Conservation (phyloP, 1,140 invertebrate species). For the Cotesia typhae region DNA sequence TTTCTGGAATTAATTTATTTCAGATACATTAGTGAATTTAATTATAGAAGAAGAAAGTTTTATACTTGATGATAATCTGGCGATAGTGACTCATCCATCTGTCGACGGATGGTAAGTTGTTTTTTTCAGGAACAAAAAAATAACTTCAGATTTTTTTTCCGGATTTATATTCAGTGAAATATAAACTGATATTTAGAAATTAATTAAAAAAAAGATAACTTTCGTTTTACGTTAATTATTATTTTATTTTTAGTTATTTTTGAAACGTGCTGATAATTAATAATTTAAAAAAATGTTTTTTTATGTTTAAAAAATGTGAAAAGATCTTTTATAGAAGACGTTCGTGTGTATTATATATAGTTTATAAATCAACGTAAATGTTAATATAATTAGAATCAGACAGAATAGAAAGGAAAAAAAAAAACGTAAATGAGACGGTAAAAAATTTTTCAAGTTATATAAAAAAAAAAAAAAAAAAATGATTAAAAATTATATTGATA, state of each 20-base stretch:
- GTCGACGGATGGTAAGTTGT: conserved; percentile 59
- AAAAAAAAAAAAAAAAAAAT: neutral
- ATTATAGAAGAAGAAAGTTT: neutral
- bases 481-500: neutral
- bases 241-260: neutral
- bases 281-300: conserved; percentile 3
- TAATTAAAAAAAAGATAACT: conserved; percentile 3
- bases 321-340: too few species aligned
- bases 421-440: too few species aligned
- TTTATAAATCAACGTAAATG: too few species aligned
- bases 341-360: too few species aligned
- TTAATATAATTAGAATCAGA: too few species aligned
- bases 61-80: neutral
- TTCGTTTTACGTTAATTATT: conserved; percentile 3
- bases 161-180: conserved; percentile 33
- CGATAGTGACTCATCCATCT: conserved; percentile 24
- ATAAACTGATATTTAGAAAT: neutral
- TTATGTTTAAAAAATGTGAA: too few species aligned
- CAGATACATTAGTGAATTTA: neutral
- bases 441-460: neutral
- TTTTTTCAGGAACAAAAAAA: conserved; percentile 46
- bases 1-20: neutral
- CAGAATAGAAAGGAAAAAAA: too few species aligned
- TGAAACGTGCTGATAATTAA: too few species aligned
- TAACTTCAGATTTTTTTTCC: conserved; percentile 41